phyloP scores from a whole-genome alignment of 1,140 invertebrate species.

The Stegodyphus dumicola region DNA sequence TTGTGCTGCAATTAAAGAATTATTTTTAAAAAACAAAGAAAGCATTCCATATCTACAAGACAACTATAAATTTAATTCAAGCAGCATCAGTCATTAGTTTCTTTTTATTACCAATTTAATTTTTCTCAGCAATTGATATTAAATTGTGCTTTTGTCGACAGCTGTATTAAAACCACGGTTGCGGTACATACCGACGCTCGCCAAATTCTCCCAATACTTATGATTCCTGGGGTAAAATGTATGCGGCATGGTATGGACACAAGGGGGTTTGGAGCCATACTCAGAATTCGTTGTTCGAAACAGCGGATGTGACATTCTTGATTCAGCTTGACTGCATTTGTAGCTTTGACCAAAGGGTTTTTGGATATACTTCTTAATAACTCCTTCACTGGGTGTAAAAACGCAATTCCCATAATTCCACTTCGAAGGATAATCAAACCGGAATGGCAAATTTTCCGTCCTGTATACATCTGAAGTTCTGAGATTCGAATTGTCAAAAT shows the following conservation, averaged over 20 bases:
- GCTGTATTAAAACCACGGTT: slow-evolving; percentile 40
- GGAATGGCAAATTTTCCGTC: slow-evolving; percentile 17
- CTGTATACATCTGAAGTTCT: slow-evolving; percentile 16
- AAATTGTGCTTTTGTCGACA: slow-evolving; percentile 14
- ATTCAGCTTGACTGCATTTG: background rate
- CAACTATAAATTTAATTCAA: too few species aligned
- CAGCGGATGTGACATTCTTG: slow-evolving; percentile 62
- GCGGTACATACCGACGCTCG: slow-evolving; percentile 34
- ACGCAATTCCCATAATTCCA: slow-evolving; percentile 43
- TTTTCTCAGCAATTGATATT: background rate
- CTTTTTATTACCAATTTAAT: too few species aligned
- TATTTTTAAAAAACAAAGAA: too few species aligned
- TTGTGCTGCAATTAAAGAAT: too few species aligned
- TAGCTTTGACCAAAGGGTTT: background rate
- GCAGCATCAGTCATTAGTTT: too few species aligned
- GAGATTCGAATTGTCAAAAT: too few species aligned
- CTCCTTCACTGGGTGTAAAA: background rate
- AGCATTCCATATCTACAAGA: too few species aligned
- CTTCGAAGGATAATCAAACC: slow-evolving; percentile 21
- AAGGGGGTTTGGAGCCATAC: slow-evolving; percentile 64
- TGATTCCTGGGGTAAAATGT: slow-evolving; percentile 58
- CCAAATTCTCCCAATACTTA: slow-evolving; percentile 61
- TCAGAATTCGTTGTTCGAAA: slow-evolving; percentile 63
- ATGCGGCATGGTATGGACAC: slow-evolving; percentile 64
- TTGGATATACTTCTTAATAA: background rate